Conservation (phyloP, 2,888 invertebrate species). For the Cheilosia urbana region DNA sequence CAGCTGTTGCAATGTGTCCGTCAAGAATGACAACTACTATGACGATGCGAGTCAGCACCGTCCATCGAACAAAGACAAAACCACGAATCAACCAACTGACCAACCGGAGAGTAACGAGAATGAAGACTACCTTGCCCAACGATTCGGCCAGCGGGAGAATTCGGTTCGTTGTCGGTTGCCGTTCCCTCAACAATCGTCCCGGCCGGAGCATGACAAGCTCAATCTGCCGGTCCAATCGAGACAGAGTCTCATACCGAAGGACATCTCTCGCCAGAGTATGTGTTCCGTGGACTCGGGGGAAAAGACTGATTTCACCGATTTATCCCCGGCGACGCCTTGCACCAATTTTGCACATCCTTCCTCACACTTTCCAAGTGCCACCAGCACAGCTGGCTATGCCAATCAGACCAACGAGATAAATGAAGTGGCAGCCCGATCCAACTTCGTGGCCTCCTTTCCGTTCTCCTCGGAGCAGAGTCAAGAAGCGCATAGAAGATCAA, state of each 20-base stretch:
- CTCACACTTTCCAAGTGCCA: conserved; percentile 68
- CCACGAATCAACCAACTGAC: conserved; percentile 73
- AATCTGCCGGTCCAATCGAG: conserved; percentile 66
- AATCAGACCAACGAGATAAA: conserved; percentile 62
- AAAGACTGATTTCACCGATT: conserved; percentile 84
- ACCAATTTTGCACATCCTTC: conserved; percentile 76
- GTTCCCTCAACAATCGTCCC: conserved; percentile 81
- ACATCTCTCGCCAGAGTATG: conserved; percentile 83
- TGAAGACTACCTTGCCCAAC: conserved; percentile 86
- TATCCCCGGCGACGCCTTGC: conserved; percentile 83
- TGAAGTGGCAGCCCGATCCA: conserved; percentile 76
- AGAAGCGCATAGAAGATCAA: conserved; percentile 83
- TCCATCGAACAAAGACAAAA: conserved; percentile 74
- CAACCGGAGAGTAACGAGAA: conserved; percentile 80
- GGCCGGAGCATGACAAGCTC: conserved; percentile 76
- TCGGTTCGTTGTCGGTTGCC: conserved; percentile 86
- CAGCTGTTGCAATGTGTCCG: conserved; percentile 91
- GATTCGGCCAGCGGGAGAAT: conserved; percentile 86
- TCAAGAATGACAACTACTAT: conserved; percentile 85
- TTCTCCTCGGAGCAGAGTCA: conserved; percentile 83
- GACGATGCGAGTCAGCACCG: conserved; percentile 80
- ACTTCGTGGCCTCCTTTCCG: conserved; percentile 82
- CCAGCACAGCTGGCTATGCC: conserved; percentile 52
- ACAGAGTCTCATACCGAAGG: conserved; percentile 81
- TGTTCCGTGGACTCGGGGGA: conserved; percentile 83